Conservation (phyloP, 2,113 vertebrate species). For the Gambusia holbrooki region DNA sequence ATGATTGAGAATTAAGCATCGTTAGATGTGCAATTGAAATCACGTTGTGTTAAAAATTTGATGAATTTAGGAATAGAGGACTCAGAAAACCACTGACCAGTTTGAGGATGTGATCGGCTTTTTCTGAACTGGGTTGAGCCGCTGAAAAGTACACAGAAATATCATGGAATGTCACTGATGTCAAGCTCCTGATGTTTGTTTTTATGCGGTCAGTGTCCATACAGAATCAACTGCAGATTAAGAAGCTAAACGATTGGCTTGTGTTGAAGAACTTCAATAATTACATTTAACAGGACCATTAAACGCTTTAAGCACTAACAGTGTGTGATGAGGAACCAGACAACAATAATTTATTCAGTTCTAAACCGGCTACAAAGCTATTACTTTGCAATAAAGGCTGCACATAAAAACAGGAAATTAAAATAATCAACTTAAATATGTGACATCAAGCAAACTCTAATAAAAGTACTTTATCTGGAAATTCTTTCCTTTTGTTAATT, state of each 20-base stretch:
- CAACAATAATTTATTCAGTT: neutral
- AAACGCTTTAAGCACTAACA: neutral
- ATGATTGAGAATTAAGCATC: neutral
- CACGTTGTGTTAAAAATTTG: too few relatives aligned
- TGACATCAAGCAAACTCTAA: neutral
- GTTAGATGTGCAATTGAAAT: too few relatives aligned
- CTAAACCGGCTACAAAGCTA: neutral
- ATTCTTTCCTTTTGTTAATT: too few relatives aligned
- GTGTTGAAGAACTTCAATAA: neutral
- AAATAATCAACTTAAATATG: too few relatives aligned
- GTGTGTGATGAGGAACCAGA: neutral
- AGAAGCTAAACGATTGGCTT: neutral
- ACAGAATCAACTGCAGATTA: neutral
- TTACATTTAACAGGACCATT: neutral
- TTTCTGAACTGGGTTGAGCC: conserved; percentile 44
- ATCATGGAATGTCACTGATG: neutral
- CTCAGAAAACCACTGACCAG: conserved; percentile 66
- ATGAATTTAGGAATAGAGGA: neutral
- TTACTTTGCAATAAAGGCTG: too few relatives aligned
- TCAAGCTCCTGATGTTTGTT: neutral
- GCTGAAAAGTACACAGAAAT: conserved; percentile 30
- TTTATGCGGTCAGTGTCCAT: too few relatives aligned
- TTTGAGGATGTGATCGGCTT: conserved; percentile 74
- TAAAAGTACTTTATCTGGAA: too few relatives aligned
- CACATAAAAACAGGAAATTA: too few relatives aligned